Conservation (phyloP, 2,888 invertebrate genomes). For the Eilema depressum region DNA sequence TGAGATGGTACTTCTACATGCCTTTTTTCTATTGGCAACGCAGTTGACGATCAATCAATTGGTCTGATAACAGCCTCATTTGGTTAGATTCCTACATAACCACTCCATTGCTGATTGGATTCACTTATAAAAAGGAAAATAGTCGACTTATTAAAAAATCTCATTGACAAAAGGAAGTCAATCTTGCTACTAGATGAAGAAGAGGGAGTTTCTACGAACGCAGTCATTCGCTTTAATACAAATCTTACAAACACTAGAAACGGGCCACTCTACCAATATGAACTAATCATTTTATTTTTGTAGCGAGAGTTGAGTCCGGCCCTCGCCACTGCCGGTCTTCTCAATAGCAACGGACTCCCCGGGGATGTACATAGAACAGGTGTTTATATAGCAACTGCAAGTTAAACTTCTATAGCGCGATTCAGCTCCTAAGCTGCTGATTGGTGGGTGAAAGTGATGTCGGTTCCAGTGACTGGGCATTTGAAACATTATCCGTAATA, state of each 20-base stretch:
- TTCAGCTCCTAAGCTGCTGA: slow-evolving; percentile 55
- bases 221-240: slow-evolving; percentile 58
- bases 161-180: slow-evolving; percentile 76
- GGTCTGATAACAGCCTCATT: neutral
- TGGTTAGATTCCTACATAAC: neutral
- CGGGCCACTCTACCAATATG: slow-evolving; percentile 76
- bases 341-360: slow-evolving; percentile 83
- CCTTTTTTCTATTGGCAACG: no score
- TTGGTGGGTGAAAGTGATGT: slow-evolving; percentile 58
- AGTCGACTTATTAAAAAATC: no score
- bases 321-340: slow-evolving; percentile 83
- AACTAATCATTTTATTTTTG: slow-evolving; percentile 66
- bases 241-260: slow-evolving; percentile 64
- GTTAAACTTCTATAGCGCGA: slow-evolving; percentile 66
- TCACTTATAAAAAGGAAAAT: no score
- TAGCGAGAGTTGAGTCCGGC: slow-evolving; percentile 83
- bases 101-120: no score
- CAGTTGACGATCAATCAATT: no score
- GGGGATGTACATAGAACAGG: neutral
- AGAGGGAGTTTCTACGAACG: slow-evolving; percentile 70
- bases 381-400: slow-evolving; percentile 44
- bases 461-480: slow-evolving; percentile 42
- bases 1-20: no score
- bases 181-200: slow-evolving; percentile 83
- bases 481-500: slow-evolving; percentile 18